Conservation (phyloP, 2,113 vertebrate species). For the Myotis davidii region DNA sequence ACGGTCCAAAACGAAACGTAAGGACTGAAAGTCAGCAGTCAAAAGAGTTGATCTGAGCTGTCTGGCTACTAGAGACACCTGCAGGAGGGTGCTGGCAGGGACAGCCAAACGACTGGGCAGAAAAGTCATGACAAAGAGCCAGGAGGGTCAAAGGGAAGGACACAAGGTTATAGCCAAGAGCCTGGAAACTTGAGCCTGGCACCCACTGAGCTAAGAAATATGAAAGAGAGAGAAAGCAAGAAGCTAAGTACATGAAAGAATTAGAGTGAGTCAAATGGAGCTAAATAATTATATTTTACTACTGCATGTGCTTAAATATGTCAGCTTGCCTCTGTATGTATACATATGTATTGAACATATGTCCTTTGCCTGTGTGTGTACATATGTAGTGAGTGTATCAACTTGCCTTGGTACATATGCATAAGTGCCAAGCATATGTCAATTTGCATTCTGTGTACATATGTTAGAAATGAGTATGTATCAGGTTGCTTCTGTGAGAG, state of each 20-base stretch:
- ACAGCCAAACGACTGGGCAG: background rate
- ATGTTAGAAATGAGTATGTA: slow-evolving; percentile 55
- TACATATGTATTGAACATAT: slow-evolving; percentile 77
- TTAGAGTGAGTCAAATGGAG: slow-evolving; percentile 35
- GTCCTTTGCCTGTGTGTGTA: slow-evolving; percentile 74
- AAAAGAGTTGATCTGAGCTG: slow-evolving; percentile 1
- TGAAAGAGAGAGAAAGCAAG: background rate
- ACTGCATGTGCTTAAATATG: slow-evolving; percentile 65
- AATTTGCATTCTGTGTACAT: slow-evolving; percentile 65
- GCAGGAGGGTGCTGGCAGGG: background rate
- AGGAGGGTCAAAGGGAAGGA: slow-evolving; percentile 51
- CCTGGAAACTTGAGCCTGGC: background rate
- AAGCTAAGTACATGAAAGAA: background rate
- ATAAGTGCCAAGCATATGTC: slow-evolving; percentile 71
- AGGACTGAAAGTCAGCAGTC: background rate
- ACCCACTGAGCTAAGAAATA: background rate
- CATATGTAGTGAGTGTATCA: slow-evolving; percentile 71
- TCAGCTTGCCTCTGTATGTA: slow-evolving; percentile 78
- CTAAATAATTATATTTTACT: slow-evolving; percentile 56
- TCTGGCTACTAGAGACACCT: background rate
- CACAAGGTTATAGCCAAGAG: background rate
- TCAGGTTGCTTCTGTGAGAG: slow-evolving; percentile 43
- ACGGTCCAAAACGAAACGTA: slow-evolving; percentile 6
- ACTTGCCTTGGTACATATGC: slow-evolving; percentile 73
- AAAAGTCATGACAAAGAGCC: background rate